These are phyloP conservation scores for Bubo scandiacus DNA, from an alignment of 2,113 vertebrate species.

Conservation along the genomic window DNA sequence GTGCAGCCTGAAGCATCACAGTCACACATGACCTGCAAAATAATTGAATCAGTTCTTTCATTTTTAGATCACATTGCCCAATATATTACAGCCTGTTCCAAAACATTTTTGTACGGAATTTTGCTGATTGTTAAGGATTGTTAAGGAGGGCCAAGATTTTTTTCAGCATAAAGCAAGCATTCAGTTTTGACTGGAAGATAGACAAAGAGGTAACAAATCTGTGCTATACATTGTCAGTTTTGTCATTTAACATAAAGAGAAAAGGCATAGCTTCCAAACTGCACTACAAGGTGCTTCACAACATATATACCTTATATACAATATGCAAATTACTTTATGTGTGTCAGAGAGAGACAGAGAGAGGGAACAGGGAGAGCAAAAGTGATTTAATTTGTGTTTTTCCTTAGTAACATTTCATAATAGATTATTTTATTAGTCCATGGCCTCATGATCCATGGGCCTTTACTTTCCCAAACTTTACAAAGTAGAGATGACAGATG, in stretches of 20 bases:
- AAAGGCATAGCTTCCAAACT: not conserved
- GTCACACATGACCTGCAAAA: not conserved
- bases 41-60: not conserved
- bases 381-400: not conserved
- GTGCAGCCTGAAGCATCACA: not conserved
- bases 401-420: not conserved
- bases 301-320: not conserved
- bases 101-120: not conserved
- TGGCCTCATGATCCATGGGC: not conserved
- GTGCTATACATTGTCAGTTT: accelerated
- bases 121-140: not conserved
- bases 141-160: not conserved
- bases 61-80: not conserved
- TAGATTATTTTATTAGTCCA: not conserved
- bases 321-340: not conserved
- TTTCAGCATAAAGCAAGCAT: not conserved
- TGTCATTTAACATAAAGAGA: not conserved
- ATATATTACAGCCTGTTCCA: not conserved
- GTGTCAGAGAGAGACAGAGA: not conserved
- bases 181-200: not conserved
- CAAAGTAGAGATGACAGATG: not conserved
- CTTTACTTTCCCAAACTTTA: not conserved
- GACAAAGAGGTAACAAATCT: not conserved
- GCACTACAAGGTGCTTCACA: not conserved
- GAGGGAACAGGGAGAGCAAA: not conserved